Evolutionary conservation across 2,113 vertebrate genomes (phyloP).

Genomic region (Datnioides undecimradiatus): DNA sequence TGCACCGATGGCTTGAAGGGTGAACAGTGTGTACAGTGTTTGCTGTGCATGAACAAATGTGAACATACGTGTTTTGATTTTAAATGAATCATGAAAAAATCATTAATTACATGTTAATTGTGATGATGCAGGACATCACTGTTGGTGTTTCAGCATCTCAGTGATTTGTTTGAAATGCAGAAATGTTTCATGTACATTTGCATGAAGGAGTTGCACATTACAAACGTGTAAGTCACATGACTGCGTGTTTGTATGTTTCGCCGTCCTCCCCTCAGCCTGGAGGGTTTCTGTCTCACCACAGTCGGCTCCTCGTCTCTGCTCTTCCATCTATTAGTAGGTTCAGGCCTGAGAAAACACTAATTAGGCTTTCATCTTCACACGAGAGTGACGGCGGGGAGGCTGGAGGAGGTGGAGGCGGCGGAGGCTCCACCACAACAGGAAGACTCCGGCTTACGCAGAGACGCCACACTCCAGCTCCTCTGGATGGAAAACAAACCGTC

Average conservation of each 20-base stretch:
- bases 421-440: background rate
- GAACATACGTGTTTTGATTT: no score
- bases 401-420: background rate
- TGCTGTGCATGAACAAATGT: no score
- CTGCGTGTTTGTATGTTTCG: background rate
- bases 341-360: conserved; percentile 8
- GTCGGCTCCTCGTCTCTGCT: background rate
- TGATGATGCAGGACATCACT: no score
- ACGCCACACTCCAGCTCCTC: background rate
- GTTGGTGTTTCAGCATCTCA: no score
- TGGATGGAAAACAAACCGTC: background rate
- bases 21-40: no score
- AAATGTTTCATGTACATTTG: no score
- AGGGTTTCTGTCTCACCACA: background rate
- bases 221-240: no score
- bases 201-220: no score
- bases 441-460: background rate
- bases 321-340: background rate
- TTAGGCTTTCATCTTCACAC: background rate
- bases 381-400: background rate
- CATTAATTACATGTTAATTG: no score
- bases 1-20: no score
- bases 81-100: no score
- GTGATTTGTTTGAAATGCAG: no score
- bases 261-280: background rate